Conservation (phyloP, 1,140 invertebrate species). For the Papilio glaucus region DNA sequence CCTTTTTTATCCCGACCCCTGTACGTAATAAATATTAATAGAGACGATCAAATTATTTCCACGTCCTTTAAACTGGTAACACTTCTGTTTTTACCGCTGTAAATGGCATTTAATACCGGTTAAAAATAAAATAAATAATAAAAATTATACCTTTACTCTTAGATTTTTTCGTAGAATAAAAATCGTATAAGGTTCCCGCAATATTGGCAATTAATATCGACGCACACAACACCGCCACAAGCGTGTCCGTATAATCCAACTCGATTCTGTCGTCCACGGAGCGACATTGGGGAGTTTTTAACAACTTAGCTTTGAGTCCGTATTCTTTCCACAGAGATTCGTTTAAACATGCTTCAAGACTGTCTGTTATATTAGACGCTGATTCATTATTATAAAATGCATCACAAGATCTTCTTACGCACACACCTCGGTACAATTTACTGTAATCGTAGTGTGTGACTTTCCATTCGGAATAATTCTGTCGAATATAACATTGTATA, state of each 20-base stretch:
- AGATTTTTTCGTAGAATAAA: constrained; percentile 36
- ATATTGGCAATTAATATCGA: constrained; percentile 47
- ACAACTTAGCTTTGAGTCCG: constrained; percentile 46
- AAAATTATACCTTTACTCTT: constrained; percentile 41
- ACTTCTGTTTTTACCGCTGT: too few species aligned
- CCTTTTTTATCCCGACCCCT: too few species aligned
- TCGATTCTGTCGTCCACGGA: constrained; percentile 36
- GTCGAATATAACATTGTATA: not conserved
- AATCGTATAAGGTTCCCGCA: constrained; percentile 50
- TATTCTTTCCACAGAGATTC: constrained; percentile 49
- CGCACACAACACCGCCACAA: constrained; percentile 42
- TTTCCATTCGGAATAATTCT: constrained; percentile 31
- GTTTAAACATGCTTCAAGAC: constrained; percentile 53
- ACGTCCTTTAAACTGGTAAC: too few species aligned
- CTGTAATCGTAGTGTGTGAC: constrained; percentile 21
- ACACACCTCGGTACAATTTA: constrained; percentile 19
- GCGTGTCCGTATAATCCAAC: constrained; percentile 45
- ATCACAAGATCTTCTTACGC: constrained; percentile 23
- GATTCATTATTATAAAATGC: not conserved
- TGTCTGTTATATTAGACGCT: constrained; percentile 34
- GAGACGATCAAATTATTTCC: too few species aligned
- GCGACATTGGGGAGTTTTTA: constrained; percentile 42
- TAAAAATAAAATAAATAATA: not conserved
- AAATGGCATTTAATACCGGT: too few species aligned
- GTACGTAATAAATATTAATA: too few species aligned